Conservation (phyloP, 1,140 invertebrate species). For the Drosophila hydei region DNA sequence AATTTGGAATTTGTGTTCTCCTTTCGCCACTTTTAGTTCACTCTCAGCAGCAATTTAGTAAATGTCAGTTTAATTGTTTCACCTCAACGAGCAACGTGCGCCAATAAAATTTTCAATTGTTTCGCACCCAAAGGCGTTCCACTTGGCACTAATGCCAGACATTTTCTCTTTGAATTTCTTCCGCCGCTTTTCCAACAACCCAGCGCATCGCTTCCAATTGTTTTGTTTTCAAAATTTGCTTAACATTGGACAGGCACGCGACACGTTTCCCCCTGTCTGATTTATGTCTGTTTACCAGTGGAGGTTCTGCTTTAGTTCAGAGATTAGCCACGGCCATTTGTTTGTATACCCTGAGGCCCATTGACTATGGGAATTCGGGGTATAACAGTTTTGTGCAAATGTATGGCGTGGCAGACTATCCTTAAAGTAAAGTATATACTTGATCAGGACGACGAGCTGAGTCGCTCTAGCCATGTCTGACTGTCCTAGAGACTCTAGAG, state of each 20-base stretch:
- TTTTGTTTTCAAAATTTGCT: slow-evolving; percentile 34
- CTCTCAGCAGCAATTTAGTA: slow-evolving; percentile 13
- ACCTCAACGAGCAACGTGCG: slow-evolving; percentile 36
- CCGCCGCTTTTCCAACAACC: background rate
- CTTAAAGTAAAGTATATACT: no score
- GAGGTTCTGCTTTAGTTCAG: slow-evolving; percentile 6
- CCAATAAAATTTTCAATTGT: slow-evolving; percentile 55
- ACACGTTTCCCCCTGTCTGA: slow-evolving; percentile 48
- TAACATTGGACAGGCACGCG: slow-evolving; percentile 58
- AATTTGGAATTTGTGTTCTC: background rate
- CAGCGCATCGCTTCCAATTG: slow-evolving; percentile 3
- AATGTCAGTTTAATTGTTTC: slow-evolving; percentile 50
- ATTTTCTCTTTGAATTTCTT: slow-evolving; percentile 6
- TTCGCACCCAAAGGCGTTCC: slow-evolving; percentile 24
- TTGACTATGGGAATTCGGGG: no score
- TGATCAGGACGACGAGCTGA: no score
- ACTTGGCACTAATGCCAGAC: slow-evolving; percentile 39
- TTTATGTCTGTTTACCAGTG: slow-evolving; percentile 62
- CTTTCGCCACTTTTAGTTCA: background rate
- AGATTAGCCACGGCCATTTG: slow-evolving; percentile 1
- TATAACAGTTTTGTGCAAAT: no score
- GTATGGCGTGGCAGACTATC: no score
- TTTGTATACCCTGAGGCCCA: background rate
- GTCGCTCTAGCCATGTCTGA: no score
- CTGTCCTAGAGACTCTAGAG: no score